phyloP scores from a whole-genome alignment of 2,888 invertebrate genomes.

The Catocala sponsa region DNA sequence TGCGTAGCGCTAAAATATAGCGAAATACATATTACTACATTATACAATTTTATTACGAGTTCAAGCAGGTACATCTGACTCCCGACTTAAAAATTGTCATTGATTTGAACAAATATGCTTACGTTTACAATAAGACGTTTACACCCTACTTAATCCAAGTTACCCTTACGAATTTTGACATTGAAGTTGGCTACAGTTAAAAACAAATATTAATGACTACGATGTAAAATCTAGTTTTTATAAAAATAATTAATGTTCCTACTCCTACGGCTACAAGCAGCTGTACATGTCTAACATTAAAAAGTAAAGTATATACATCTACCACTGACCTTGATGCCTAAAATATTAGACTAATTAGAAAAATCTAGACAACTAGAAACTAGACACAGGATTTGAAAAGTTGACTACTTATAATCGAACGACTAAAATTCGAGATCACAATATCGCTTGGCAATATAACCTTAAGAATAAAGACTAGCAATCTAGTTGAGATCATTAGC shows the following conservation, averaged over 20 bases:
- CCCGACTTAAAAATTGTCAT: slow-evolving; percentile 46
- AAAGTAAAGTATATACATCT: slow-evolving; percentile 49
- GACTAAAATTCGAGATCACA: slow-evolving; percentile 75
- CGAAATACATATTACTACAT: slow-evolving; percentile 22
- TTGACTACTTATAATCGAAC: slow-evolving; percentile 49
- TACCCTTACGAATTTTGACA: slow-evolving; percentile 43
- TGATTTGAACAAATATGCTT: slow-evolving; percentile 25
- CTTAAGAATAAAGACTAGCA: slow-evolving; percentile 65
- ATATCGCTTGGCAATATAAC: slow-evolving; percentile 85
- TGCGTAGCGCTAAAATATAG: slow-evolving; percentile 16
- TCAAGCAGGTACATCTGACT: slow-evolving; percentile 70
- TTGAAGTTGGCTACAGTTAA: slow-evolving; percentile 35
- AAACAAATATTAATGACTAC: slow-evolving; percentile 29
- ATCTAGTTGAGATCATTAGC: slow-evolving; percentile 60
- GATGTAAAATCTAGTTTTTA: slow-evolving; percentile 44
- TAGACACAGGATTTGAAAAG: slow-evolving; percentile 48
- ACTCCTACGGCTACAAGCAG: slow-evolving; percentile 53
- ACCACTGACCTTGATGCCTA: slow-evolving; percentile 27
- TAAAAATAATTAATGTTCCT: slow-evolving; percentile 60
- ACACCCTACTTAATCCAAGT: slow-evolving; percentile 38
- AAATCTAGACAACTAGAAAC: slow-evolving; percentile 41
- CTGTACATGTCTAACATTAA: slow-evolving; percentile 46
- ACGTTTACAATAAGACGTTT: slow-evolving; percentile 24
- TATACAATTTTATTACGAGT: slow-evolving; percentile 21
- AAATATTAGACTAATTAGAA: slow-evolving; percentile 36